A percentile compares a stretch with the other conserved stretches of the same genome.
phyloP scores from a whole-genome alignment of 2,113 vertebrate genomes.

The Coturnix japonica region DNA sequence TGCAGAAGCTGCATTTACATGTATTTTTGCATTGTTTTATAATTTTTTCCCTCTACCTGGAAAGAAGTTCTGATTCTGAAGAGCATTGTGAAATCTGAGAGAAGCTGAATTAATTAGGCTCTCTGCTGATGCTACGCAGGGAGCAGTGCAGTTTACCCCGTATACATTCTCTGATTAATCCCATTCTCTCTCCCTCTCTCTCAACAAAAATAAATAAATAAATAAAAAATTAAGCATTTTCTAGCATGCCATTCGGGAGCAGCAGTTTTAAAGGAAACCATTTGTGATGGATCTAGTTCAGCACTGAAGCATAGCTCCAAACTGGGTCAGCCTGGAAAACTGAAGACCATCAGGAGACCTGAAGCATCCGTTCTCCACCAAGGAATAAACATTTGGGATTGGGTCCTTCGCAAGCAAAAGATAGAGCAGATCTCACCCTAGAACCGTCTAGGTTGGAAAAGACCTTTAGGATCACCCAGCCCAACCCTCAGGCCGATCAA shows the following conservation, averaged over 20 bases:
- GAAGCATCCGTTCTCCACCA: constrained; percentile 10
- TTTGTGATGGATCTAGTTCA: constrained; percentile 64
- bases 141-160: background rate
- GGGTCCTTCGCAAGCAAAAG: constrained; percentile 13
- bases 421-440: background rate
- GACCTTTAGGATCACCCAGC: background rate
- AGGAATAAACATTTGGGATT: constrained; percentile 54
- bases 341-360: constrained; percentile 50
- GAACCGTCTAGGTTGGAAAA: background rate
- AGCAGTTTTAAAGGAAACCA: constrained; percentile 37
- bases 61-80: constrained; percentile 44
- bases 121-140: constrained; percentile 19
- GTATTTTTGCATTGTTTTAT: constrained; percentile 34
- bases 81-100: constrained; percentile 32
- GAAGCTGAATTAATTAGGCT: constrained; percentile 58
- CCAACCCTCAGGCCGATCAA: background rate
- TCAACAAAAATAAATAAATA: background rate
- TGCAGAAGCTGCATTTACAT: constrained; percentile 16
- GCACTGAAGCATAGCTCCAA: constrained; percentile 32
- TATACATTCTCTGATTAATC: constrained; percentile 34
- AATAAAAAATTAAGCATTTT: constrained; percentile 13
- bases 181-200: background rate
- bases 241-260: background rate
- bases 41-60: constrained; percentile 18
- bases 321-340: constrained; percentile 47